phyloP scores from a whole-genome alignment of 92 coral and sea anemone species.

The Pocillopora grandis region DNA sequence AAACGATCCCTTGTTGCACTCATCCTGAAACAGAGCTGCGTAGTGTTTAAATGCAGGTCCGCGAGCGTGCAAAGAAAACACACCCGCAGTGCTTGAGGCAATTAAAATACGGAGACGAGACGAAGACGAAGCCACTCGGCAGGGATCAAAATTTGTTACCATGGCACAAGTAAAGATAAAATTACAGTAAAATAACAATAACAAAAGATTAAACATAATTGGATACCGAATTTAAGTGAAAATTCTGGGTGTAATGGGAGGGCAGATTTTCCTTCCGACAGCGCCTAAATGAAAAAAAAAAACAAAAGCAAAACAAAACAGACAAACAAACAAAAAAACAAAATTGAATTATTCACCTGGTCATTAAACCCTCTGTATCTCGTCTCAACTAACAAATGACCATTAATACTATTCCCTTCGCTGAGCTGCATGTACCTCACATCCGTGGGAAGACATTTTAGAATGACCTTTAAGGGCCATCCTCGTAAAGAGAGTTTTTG shows the following conservation, averaged over 20 bases:
- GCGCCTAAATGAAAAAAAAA: constrained; percentile 62
- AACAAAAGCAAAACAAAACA: background rate
- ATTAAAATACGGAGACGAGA: constrained; percentile 27
- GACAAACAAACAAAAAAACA: background rate
- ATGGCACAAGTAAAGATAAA: background rate
- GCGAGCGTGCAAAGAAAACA: constrained; percentile 95
- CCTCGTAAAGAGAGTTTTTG: no score
- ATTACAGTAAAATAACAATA: background rate
- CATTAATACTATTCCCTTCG: no score
- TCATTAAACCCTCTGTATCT: no score
- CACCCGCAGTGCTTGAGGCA: constrained; percentile 92
- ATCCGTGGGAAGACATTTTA: no score
- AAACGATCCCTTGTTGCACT: constrained; percentile 81
- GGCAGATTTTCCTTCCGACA: constrained; percentile 94
- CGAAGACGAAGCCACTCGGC: background rate
- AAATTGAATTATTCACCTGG: no score
- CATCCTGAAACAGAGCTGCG: constrained; percentile 92
- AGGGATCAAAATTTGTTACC: background rate
- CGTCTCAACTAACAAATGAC: no score
- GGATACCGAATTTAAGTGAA: constrained; percentile 85
- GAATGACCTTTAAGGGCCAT: no score
- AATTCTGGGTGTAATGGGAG: constrained; percentile 92
- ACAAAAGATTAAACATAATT: background rate
- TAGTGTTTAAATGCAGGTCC: constrained; percentile 97
- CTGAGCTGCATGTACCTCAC: no score